phyloP scores from a whole-genome alignment of 1,140 invertebrate genomes.

The Conus betulinus region DNA sequence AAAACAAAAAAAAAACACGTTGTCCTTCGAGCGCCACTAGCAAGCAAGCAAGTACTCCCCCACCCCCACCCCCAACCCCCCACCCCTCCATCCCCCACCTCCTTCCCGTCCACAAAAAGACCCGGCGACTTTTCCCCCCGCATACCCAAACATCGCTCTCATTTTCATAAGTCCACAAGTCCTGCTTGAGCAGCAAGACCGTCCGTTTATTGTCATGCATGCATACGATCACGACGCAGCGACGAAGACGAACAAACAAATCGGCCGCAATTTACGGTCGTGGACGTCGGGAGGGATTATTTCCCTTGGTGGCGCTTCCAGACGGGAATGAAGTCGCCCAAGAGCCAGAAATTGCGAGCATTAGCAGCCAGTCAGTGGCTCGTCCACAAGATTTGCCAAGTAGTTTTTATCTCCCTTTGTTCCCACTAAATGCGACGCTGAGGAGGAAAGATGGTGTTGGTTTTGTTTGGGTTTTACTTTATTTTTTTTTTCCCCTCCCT shows the following conservation, averaged over 20 bases:
- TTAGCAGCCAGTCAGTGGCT: neutral
- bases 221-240: constrained; percentile 11
- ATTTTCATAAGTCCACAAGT: constrained; percentile 23
- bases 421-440: neutral
- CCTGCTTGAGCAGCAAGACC: neutral
- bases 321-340: neutral
- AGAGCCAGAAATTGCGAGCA: neutral
- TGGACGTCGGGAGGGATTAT: neutral
- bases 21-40: no score
- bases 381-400: constrained; percentile 1
- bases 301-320: neutral
- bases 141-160: neutral
- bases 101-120: neutral
- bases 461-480: neutral
- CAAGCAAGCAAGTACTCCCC: no score
- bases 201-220: constrained; percentile 23
- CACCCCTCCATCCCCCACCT: no score
- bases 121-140: neutral
- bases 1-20: no score
- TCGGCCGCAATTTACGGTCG: neutral
- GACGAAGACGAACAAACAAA: constrained; percentile 31
- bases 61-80: no score
- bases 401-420: neutral
- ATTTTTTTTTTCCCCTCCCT: neutral
- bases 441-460: neutral